Evolutionary conservation across 64 coral and sea anemone species (phyloP).

Genomic region (Porites australiensis): DNA sequence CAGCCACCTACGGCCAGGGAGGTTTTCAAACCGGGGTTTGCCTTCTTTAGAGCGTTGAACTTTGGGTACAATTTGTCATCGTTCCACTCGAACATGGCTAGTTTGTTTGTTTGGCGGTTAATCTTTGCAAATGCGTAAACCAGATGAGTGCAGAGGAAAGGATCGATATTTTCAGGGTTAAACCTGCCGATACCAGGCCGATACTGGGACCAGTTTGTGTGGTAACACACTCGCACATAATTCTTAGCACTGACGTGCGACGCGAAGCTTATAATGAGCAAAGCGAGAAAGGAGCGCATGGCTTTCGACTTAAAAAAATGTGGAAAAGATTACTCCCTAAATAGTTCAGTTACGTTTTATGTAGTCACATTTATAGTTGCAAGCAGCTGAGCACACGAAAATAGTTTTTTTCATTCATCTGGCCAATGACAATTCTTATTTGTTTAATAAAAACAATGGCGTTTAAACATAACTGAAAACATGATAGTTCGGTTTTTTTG

Average conservation of each 20-base stretch:
- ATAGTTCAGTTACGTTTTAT: too few relatives aligned
- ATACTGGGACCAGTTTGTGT: slow-evolving; percentile 77
- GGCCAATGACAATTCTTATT: too few relatives aligned
- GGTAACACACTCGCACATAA: slow-evolving; percentile 67
- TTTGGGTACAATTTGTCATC: slow-evolving; percentile 49
- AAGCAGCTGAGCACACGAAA: too few relatives aligned
- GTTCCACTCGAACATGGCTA: slow-evolving; percentile 74
- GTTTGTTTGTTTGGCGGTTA: slow-evolving; percentile 16
- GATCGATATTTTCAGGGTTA: slow-evolving; percentile 45
- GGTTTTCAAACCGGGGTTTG: slow-evolving; percentile 26
- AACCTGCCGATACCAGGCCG: slow-evolving; percentile 45
- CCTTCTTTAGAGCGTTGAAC: slow-evolving; percentile 43
- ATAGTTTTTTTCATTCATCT: too few relatives aligned
- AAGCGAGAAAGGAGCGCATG: neutral
- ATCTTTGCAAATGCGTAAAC: slow-evolving; percentile 69
- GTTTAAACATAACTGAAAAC: too few relatives aligned
- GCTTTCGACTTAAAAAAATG: neutral
- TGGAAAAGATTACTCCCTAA: too few relatives aligned
- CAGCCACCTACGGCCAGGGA: slow-evolving; percentile 64
- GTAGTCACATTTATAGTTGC: too few relatives aligned
- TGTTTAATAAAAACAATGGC: too few relatives aligned
- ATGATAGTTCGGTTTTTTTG: too few relatives aligned
- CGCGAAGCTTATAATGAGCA: slow-evolving; percentile 7
- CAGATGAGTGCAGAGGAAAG: slow-evolving; percentile 56
- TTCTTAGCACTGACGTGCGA: slow-evolving; percentile 19